Evolutionary conservation across 2,888 invertebrate species (phyloP), one percentile per base, ranked within the genome.

Genomic region (Lacanobia oleracea): DNA sequence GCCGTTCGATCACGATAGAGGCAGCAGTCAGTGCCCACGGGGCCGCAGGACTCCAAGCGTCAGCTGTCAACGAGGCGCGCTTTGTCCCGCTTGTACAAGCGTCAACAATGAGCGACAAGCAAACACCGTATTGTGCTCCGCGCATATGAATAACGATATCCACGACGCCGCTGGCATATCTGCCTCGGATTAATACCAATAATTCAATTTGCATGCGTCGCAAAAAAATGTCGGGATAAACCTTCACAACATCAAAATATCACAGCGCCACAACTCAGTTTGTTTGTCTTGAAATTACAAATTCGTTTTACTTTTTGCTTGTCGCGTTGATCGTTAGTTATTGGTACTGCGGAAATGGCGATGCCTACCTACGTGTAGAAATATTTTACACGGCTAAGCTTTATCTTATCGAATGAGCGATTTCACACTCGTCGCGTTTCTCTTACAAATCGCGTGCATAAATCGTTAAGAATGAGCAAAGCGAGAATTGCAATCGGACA

Each of bases 81-180:
- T 92, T 92, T 92, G 92, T 94, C 87, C 90, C 88, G 90, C 90
- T 91, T 90, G 90, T 91, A 89, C 89, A 88, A 90, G 90, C 88
- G 89, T 90, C 90, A 89, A 94, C 93, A 94, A 94, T 90, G 91
- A 92, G 88, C 91, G 93, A 95, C 94, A 94, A 94, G 93, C 93
- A 95, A 95, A 95, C 94, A 95, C 86, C 80, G 89, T 87, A 93
- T 94, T 95, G 94, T 94, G 86, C 86, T 83, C 87, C 83, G 85
- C 87, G 87, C 89, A 88, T 91, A 94, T 95, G 95, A 94, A 95
- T 95, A 95, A 93, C 93, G 91, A 93, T 91, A 90, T 90, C 86
- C 90, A 78, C 85, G 82, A 88, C 90, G 92, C 93, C 91, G 90
- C 89, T 83, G 92, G 93, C 94, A 91, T 86, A 87, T 87, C 87